Conservation (phyloP, 2,888 invertebrate species). For the Lypha dubia region DNA sequence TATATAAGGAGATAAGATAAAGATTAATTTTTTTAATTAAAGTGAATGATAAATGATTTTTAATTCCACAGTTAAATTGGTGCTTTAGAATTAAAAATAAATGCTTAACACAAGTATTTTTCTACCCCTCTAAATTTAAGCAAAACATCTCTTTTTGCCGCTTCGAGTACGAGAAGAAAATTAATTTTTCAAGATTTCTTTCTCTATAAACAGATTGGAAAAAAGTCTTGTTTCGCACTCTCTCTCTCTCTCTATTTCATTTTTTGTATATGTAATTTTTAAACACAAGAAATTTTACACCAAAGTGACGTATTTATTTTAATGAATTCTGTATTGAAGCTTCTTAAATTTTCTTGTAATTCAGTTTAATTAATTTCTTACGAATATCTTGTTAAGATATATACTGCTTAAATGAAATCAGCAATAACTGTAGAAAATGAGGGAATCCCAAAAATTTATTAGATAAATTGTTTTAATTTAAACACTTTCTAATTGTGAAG, state of each 20-base stretch:
- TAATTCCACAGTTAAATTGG: constrained; percentile 31
- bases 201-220: too few species aligned
- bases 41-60: constrained; percentile 21
- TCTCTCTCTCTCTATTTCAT: too few species aligned
- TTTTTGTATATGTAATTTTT: too few species aligned
- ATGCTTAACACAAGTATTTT: background rate
- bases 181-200: too few species aligned
- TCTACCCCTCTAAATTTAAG: background rate
- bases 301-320: too few species aligned
- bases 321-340: background rate
- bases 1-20: constrained; percentile 14
- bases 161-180: too few species aligned
- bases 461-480: background rate
- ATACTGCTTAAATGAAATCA: background rate
- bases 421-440: background rate
- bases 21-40: background rate
- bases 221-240: too few species aligned
- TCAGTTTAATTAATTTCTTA: background rate
- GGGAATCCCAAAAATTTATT: background rate
- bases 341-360: background rate
- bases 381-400: background rate
- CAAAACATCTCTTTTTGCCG: too few species aligned
- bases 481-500: background rate
- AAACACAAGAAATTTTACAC: too few species aligned
- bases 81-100: background rate